These are phyloP conservation scores for Colletes gigas DNA, from an alignment of 1,140 invertebrate genomes.

Conservation along the genomic window DNA sequence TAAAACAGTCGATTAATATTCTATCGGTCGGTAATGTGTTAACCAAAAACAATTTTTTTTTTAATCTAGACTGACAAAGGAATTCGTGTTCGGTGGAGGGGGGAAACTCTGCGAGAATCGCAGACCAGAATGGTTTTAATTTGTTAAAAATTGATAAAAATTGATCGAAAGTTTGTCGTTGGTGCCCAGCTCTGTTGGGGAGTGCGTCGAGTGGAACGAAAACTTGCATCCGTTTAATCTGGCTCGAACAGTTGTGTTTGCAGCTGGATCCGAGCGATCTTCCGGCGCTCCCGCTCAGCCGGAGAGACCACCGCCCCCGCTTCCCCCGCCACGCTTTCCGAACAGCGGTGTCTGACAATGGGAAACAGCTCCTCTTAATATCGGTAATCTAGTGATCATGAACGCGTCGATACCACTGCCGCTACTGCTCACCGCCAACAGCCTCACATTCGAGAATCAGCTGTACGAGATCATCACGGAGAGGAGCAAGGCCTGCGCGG, in stretches of 20 bases:
- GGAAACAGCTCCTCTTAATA: constrained; percentile 82
- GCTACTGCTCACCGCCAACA: constrained; percentile 72
- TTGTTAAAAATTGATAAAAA: too few species aligned
- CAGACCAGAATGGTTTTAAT: too few species aligned
- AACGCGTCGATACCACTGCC: constrained; percentile 77
- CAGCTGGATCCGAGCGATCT: constrained; percentile 85
- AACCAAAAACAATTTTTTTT: too few species aligned
- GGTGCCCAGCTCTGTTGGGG: too few species aligned
- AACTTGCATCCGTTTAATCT: constrained; percentile 54
- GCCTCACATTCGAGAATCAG: constrained; percentile 79
- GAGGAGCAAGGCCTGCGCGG: constrained; percentile 82
- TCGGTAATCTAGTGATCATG: constrained; percentile 78
- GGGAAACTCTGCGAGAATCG: too few species aligned
- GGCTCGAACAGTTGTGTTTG: constrained; percentile 79
- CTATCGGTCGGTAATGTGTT: too few species aligned
- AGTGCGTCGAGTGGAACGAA: background rate
- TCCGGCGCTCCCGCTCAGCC: constrained; percentile 83
- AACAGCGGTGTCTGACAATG: constrained; percentile 87
- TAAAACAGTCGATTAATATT: too few species aligned
- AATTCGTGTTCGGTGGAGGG: too few species aligned
- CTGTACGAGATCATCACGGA: constrained; percentile 81
- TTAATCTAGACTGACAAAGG: too few species aligned
- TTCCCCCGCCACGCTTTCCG: constrained; percentile 86
- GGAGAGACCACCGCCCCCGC: constrained; percentile 84
- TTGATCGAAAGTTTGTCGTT: too few species aligned